Conservation (phyloP, 2,888 invertebrate genomes). For the Pardosa pseudoannulata region DNA sequence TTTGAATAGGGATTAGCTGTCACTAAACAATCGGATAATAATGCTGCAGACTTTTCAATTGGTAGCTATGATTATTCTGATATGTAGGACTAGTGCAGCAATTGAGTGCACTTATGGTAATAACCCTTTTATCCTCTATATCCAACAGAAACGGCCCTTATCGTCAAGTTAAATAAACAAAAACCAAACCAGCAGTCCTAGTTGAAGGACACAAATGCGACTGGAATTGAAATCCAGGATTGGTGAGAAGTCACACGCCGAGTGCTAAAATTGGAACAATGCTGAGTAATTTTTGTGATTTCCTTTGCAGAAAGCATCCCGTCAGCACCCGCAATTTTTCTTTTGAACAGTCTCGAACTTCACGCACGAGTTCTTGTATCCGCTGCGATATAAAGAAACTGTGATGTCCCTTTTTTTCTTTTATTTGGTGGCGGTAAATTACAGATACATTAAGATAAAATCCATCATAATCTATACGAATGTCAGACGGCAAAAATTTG, state of each 20-base stretch:
- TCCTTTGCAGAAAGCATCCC: not conserved
- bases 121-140: too few relatives aligned
- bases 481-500: constrained; percentile 11
- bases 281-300: not conserved
- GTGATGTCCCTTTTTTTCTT: constrained; percentile 37
- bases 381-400: constrained; percentile 3
- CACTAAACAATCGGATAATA: too few relatives aligned
- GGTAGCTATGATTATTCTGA: too few relatives aligned
- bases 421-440: constrained; percentile 44
- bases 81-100: too few relatives aligned
- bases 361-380: constrained; percentile 15
- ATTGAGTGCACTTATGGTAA: too few relatives aligned
- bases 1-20: too few relatives aligned
- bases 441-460: constrained; percentile 34
- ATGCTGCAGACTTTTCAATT: too few relatives aligned
- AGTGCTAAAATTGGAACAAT: not conserved
- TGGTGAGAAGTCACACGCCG: not conserved
- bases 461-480: constrained; percentile 30
- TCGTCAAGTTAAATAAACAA: too few relatives aligned
- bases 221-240: not conserved
- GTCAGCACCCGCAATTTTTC: not conserved
- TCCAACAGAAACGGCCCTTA: too few relatives aligned
- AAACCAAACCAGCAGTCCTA: too few relatives aligned
- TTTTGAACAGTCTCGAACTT: not conserved
- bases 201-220: too few relatives aligned